A percentile compares a stretch with the other conserved stretches of the same genome.
Evolutionary conservation across 2,888 invertebrate genomes (phyloP).

Genomic region (Ormyrus labotus): DNA sequence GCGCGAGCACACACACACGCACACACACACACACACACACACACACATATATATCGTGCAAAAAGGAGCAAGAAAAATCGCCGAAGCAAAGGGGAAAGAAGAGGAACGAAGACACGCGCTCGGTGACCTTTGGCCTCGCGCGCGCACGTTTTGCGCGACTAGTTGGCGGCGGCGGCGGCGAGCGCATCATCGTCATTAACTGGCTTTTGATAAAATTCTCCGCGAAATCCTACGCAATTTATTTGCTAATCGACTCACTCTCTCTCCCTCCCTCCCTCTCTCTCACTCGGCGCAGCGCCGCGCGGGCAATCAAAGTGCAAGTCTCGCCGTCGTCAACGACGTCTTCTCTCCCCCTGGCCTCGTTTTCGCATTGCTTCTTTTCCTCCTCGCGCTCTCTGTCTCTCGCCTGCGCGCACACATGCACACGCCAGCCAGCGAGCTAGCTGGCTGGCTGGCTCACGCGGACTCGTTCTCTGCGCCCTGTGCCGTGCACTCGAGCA

Average conservation of each 20-base stretch:
- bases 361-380: constrained; percentile 42
- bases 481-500: not conserved
- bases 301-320: constrained; percentile 40
- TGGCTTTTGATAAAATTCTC: constrained; percentile 30
- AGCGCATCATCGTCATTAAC: not conserved
- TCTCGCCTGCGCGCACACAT: constrained; percentile 24
- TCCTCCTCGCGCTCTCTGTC: constrained; percentile 17
- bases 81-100: not conserved
- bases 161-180: not conserved
- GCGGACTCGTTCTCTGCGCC: not conserved
- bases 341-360: constrained; percentile 30
- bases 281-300: not conserved
- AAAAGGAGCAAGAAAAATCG: constrained; percentile 25
- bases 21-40: too few relatives aligned
- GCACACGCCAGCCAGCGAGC: not conserved
- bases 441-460: not conserved
- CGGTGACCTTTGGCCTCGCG: constrained; percentile 35
- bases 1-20: too few relatives aligned
- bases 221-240: constrained; percentile 44
- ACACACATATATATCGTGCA: not conserved
- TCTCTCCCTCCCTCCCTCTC: too few relatives aligned
- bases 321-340: constrained; percentile 22
- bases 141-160: not conserved
- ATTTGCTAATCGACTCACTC: constrained; percentile 35
- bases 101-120: constrained; percentile 32